These are phyloP conservation scores for Myotis planiceps DNA, from an alignment of 2,797 vertebrate species.

Conservation along the genomic window DNA sequence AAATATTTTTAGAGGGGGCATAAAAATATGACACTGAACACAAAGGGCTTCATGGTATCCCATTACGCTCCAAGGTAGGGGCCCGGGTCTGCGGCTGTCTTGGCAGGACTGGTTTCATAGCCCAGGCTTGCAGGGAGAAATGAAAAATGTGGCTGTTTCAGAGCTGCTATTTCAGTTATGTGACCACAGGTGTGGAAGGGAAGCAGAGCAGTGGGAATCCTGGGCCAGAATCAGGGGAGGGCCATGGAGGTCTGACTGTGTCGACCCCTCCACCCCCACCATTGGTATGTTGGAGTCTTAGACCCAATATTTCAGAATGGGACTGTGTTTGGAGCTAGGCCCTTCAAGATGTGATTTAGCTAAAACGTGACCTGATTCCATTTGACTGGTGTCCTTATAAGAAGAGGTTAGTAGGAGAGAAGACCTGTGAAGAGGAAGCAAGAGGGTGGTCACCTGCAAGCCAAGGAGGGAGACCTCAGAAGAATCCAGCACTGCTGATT, in stretches of 20 bases:
- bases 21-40: not conserved
- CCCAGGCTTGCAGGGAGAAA: not conserved
- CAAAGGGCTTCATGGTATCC: not conserved
- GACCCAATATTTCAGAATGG: not conserved
- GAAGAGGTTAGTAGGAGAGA: not conserved
- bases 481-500: not conserved
- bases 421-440: not conserved
- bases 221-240: not conserved
- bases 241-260: not conserved
- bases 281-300: not conserved
- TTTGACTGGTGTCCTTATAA: not conserved
- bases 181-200: not conserved
- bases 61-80: not conserved
- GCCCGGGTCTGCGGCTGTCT: not conserved
- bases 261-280: not conserved
- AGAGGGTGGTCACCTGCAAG: not conserved
- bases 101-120: not conserved
- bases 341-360: not conserved
- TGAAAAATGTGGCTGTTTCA: not conserved
- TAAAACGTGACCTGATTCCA: not conserved
- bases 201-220: not conserved
- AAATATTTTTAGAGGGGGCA: not conserved
- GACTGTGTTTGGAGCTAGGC: not conserved
- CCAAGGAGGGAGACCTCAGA: not conserved
- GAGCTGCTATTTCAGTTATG: not conserved